Conservation (phyloP, 2,797 vertebrate species). For the Cryptoprocta ferox region DNA sequence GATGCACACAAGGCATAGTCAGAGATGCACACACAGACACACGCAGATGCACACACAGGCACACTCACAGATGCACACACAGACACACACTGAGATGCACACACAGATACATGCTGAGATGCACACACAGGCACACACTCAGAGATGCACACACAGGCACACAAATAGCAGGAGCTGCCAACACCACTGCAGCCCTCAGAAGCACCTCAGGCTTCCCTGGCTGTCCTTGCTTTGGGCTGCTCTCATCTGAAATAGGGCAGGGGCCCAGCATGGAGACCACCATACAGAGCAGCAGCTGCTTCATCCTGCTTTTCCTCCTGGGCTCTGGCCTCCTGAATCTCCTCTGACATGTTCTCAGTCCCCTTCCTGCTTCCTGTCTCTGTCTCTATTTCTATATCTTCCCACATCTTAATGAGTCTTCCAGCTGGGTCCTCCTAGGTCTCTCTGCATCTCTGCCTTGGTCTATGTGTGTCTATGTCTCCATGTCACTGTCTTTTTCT, state of each 20-base stretch:
- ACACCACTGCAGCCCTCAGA: background rate
- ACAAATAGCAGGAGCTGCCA: fast-evolving
- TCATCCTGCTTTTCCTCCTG: background rate
- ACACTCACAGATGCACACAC: too few species aligned
- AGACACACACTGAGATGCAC: fast-evolving
- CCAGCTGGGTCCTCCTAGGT: background rate
- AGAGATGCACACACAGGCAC: fast-evolving
- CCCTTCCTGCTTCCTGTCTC: background rate
- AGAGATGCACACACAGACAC: too few species aligned
- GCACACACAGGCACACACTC: fast-evolving
- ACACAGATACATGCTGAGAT: too few species aligned
- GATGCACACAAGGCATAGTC: too few species aligned
- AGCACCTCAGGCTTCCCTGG: fast-evolving
- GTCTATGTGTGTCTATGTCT: background rate
- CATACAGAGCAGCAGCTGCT: background rate
- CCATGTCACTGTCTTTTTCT: background rate
- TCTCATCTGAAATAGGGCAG: background rate
- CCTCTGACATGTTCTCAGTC: background rate
- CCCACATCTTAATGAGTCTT: conserved; percentile 21
- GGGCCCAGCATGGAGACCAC: background rate
- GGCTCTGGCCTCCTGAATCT: background rate
- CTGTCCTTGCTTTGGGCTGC: background rate
- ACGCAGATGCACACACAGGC: too few species aligned
- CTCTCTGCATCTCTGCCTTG: background rate
- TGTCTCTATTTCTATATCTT: background rate